phyloP scores from a whole-genome alignment of 1,140 invertebrate genomes.

The Drosophila carrolli region DNA sequence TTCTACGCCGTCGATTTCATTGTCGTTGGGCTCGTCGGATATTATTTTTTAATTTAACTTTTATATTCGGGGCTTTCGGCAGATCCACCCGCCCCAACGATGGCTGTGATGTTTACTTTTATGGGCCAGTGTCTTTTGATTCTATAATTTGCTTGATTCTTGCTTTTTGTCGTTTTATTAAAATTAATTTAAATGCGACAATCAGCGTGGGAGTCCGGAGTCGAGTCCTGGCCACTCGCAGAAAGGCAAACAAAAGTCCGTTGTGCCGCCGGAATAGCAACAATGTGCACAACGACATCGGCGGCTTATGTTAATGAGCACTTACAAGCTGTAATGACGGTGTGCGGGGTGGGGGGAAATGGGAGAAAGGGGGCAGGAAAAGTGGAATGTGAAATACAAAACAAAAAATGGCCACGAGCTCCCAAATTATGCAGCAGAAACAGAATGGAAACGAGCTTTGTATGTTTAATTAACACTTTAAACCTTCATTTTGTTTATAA shows the following conservation, averaged over 20 bases:
- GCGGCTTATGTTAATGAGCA: slow-evolving; percentile 81
- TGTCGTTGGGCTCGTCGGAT: slow-evolving; percentile 53
- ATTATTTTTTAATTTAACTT: slow-evolving; percentile 82
- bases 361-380: slow-evolving; percentile 9
- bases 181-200: slow-evolving; percentile 78
- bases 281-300: slow-evolving; percentile 52
- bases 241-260: slow-evolving; percentile 20
- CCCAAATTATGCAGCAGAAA: slow-evolving; percentile 50
- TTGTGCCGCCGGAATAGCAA: slow-evolving; percentile 35
- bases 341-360: neutral
- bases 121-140: slow-evolving; percentile 64
- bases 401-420: slow-evolving; percentile 18
- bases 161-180: slow-evolving; percentile 60
- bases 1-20: slow-evolving; percentile 29
- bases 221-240: slow-evolving; percentile 18
- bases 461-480: slow-evolving; percentile 80
- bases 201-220: slow-evolving; percentile 27
- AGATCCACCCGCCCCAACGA: slow-evolving; percentile 30
- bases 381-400: slow-evolving; percentile 15
- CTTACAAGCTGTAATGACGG: slow-evolving; percentile 75
- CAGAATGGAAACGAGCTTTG: slow-evolving; percentile 26
- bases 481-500: slow-evolving; percentile 65
- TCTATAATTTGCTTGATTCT: slow-evolving; percentile 67
- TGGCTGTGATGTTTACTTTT: slow-evolving; percentile 56
- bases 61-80: slow-evolving; percentile 67